Evolutionary conservation across 2,888 invertebrate genomes (phyloP).

Genomic region (Brachycybe producta): DNA sequence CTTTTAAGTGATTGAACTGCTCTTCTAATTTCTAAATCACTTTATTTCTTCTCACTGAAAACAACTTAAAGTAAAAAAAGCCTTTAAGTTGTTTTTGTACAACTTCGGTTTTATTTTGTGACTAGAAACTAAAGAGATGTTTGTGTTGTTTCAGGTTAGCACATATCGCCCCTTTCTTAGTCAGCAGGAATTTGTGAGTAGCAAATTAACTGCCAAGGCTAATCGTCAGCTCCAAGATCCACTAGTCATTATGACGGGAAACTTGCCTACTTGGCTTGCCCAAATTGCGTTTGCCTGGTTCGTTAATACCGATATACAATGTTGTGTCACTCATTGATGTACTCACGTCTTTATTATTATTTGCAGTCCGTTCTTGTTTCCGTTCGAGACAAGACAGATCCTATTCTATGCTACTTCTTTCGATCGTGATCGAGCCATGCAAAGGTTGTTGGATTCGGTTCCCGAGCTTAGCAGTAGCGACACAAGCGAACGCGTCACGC

Average conservation of each 20-base stretch:
- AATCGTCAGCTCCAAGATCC: slow-evolving; percentile 95
- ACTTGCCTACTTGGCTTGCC: slow-evolving; percentile 88
- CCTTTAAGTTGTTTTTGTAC: no score
- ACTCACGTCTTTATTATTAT: slow-evolving; percentile 20
- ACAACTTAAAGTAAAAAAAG: no score
- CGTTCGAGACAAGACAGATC: slow-evolving; percentile 92
- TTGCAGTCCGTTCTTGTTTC: slow-evolving; percentile 81
- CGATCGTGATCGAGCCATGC: slow-evolving; percentile 91
- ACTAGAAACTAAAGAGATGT: no score
- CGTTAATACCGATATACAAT: slow-evolving; percentile 26
- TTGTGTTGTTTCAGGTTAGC: no score
- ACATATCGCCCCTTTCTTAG: slow-evolving; percentile 23
- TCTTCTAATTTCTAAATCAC: no score
- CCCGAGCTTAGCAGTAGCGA: slow-evolving; percentile 56
- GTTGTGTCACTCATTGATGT: not conserved
- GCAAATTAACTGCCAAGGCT: slow-evolving; percentile 91
- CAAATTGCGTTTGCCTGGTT: slow-evolving; percentile 73
- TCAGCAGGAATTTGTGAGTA: slow-evolving; percentile 66
- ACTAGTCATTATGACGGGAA: slow-evolving; percentile 93
- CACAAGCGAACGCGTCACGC: slow-evolving; percentile 68
- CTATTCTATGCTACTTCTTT: slow-evolving; percentile 95
- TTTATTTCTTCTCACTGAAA: no score
- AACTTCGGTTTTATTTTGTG: no score
- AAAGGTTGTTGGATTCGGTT: slow-evolving; percentile 82
- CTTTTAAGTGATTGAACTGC: no score